Evolutionary conservation across 1,140 invertebrate species (phyloP).

Genomic region (Lepidurus couesii): DNA sequence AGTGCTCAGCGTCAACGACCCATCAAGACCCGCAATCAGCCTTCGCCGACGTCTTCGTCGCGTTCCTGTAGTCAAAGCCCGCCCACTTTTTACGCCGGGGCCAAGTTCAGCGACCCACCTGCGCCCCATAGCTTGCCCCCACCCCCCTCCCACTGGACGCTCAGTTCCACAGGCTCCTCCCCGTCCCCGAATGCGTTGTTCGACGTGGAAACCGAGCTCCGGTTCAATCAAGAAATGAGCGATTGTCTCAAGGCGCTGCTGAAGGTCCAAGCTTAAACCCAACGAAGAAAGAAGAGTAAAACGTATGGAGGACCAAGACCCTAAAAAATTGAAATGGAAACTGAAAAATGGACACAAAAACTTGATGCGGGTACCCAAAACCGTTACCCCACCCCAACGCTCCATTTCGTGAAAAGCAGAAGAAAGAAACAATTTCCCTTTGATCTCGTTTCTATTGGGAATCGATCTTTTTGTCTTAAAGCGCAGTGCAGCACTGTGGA

Average conservation of each 20-base stretch:
- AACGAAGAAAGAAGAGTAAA: neutral
- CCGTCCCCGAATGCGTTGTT: conserved; percentile 21
- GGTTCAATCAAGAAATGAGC: conserved; percentile 42
- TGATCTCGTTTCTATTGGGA: conserved; percentile 17
- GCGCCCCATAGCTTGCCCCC: conserved; percentile 54
- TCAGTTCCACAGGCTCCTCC: conserved; percentile 28
- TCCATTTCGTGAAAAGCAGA: conserved; percentile 28
- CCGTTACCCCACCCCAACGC: neutral
- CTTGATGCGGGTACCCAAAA: neutral
- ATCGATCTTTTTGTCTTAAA: neutral
- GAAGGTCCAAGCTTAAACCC: conserved; percentile 49
- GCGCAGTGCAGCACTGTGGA: neutral
- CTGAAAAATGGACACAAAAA: neutral
- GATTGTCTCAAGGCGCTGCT: conserved; percentile 54
- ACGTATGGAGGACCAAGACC: conserved; percentile 8
- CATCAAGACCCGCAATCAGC: conserved; percentile 26
- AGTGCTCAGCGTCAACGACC: neutral
- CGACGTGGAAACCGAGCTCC: conserved; percentile 25
- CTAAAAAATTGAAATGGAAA: no score
- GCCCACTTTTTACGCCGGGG: conserved; percentile 51
- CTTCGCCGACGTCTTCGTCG: conserved; percentile 26
- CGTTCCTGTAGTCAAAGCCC: conserved; percentile 25
- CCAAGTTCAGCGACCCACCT: conserved; percentile 57
- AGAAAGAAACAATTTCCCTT: neutral
- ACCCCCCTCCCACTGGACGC: conserved; percentile 55